phyloP scores from a whole-genome alignment of 2,797 vertebrate species.

The Oceanodroma leucorhoa region DNA sequence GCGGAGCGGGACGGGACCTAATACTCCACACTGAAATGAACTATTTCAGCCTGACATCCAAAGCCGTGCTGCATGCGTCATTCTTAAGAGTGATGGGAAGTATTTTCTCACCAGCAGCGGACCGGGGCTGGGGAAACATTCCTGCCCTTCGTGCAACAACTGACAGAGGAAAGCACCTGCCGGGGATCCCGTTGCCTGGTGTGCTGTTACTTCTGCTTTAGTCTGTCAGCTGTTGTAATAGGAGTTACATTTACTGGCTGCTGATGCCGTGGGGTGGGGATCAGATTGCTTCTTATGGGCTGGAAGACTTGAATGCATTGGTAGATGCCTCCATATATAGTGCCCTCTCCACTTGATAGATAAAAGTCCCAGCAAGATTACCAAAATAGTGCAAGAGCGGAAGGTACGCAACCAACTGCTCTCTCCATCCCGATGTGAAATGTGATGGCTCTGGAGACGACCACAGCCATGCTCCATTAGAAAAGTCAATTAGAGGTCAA shows the following conservation, averaged over 20 bases:
- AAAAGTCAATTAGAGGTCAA: background rate
- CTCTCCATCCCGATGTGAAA: background rate
- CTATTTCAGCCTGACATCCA: background rate
- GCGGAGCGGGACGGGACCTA: background rate
- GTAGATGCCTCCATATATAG: conserved; percentile 49
- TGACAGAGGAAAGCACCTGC: conserved; percentile 22
- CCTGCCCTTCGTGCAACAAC: conserved; percentile 7
- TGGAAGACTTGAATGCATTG: conserved; percentile 6
- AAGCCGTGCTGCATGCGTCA: accelerated
- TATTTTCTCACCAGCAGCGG: background rate
- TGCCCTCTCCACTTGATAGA: background rate
- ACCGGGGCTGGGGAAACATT: background rate
- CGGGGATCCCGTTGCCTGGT: conserved; percentile 5
- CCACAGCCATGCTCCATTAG: accelerated
- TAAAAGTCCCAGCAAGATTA: background rate
- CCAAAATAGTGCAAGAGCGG: background rate
- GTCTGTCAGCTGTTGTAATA: conserved; percentile 51
- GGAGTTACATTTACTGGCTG: conserved; percentile 15
- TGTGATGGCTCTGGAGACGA: background rate
- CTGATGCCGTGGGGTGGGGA: background rate
- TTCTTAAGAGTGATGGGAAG: background rate
- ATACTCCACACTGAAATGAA: background rate
- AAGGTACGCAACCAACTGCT: background rate
- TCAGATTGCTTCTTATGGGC: conserved; percentile 30
- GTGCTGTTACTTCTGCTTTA: conserved; percentile 36